Percentiles rank a stretch among this genome's conserved stretches.
Conservation (phyloP, 2,797 vertebrate species). For the Enteromius mattozi region DNA sequence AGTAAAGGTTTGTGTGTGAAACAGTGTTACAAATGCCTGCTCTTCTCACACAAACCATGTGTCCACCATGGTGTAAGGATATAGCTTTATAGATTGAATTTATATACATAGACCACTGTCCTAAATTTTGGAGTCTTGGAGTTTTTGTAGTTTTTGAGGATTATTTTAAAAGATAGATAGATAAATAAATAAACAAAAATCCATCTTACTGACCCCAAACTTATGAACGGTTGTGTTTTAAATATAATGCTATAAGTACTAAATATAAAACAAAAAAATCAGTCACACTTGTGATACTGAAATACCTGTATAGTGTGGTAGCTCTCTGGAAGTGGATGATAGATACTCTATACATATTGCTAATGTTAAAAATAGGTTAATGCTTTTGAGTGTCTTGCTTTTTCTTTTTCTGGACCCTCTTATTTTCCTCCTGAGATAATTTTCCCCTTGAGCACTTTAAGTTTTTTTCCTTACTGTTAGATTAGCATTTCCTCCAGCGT, state of each 20-base stretch:
- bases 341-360: neutral
- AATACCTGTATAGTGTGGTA: neutral
- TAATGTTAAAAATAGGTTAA: neutral
- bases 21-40: slow-evolving; percentile 42
- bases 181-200: no score
- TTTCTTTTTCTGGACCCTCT: neutral
- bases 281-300: neutral
- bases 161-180: no score
- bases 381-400: neutral
- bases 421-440: neutral
- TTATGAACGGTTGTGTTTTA: neutral
- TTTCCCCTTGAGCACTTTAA: neutral
- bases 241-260: neutral
- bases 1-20: slow-evolving; percentile 62
- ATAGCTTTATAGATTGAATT: slow-evolving; percentile 3
- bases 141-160: no score
- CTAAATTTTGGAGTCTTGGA: neutral
- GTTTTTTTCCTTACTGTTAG: slow-evolving; percentile 49
- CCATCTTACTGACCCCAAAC: neutral
- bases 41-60: slow-evolving; percentile 62
- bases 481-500: slow-evolving; percentile 4
- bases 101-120: neutral
- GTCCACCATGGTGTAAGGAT: slow-evolving; percentile 64
- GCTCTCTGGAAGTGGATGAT: slow-evolving; percentile 3
- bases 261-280: neutral